A percentile compares a stretch with the other conserved stretches of the same genome.
Evolutionary conservation across 2,797 vertebrate species (phyloP).

Genomic region (Platyrinchus mystaceus): DNA sequence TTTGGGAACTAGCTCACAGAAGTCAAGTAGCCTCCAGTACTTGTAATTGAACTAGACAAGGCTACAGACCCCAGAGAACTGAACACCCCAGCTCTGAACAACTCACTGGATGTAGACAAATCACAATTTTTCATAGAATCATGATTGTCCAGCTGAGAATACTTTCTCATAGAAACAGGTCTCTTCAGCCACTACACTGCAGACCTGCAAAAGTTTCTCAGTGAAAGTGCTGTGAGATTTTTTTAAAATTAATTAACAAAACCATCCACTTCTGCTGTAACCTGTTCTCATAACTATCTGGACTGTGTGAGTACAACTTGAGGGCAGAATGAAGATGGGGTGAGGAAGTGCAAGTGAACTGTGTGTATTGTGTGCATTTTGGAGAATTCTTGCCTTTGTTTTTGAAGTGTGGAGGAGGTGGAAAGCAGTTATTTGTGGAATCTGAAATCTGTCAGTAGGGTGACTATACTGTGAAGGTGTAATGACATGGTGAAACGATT

Average conservation of each 20-base stretch:
- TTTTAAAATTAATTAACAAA: not conserved
- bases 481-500: slow-evolving; percentile 1
- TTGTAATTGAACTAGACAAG: not conserved
- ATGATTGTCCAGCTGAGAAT: not conserved
- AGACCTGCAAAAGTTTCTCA: not conserved
- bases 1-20: not conserved
- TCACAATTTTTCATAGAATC: not conserved
- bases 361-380: not conserved
- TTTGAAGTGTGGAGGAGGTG: not conserved
- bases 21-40: not conserved
- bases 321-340: not conserved
- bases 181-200: not conserved
- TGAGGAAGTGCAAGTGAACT: not conserved
- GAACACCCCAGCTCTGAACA: not conserved
- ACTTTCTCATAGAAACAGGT: not conserved
- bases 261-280: not conserved
- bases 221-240: not conserved
- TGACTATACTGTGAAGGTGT: not conserved
- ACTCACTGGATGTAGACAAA: not conserved
- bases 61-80: not conserved
- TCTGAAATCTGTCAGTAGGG: not conserved
- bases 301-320: not conserved
- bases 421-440: not conserved
- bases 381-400: not conserved
- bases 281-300: not conserved